phyloP scores from a whole-genome alignment of 1,140 invertebrate species.

The Drosophila cardini region DNA sequence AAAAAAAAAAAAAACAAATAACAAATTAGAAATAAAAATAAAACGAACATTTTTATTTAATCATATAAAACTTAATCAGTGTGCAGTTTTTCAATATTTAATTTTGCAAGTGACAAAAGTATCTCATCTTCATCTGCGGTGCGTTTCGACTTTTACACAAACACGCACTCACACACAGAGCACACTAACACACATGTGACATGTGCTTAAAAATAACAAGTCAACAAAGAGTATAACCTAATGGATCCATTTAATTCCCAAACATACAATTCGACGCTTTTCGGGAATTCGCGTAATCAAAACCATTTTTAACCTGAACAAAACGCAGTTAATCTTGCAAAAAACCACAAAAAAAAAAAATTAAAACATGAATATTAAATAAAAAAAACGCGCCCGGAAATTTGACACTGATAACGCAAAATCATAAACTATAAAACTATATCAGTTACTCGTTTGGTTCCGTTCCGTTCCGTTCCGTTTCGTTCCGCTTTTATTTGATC shows the following conservation, averaged over 20 bases:
- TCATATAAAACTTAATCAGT: no score
- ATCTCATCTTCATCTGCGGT: not conserved
- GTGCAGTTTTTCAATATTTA: not conserved
- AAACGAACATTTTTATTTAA: no score
- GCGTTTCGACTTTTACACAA: not conserved
- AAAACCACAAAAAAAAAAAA: no score
- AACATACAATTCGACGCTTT: no score
- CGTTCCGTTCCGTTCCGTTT: constrained; percentile 45
- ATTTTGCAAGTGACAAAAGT: not conserved
- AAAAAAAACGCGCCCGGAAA: constrained; percentile 3
- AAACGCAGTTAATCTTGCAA: no score
- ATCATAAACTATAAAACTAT: not conserved
- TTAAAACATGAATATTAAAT: not conserved
- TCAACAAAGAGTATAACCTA: no score
- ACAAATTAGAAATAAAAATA: no score
- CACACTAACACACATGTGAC: constrained; percentile 9
- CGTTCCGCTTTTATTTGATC: constrained; percentile 45
- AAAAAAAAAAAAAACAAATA: not conserved
- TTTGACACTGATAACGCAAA: constrained; percentile 1
- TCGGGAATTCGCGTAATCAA: no score
- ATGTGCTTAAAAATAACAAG: not conserved
- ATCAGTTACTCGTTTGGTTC: constrained; percentile 42
- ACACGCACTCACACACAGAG: not conserved
- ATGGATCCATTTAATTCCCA: no score
- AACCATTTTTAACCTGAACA: no score